Percentiles rank a stretch among this genome's conserved stretches.
These are phyloP conservation scores for Pipistrellus pipistrellus DNA, from an alignment of 2,797 vertebrate species.

Conservation along the genomic window DNA sequence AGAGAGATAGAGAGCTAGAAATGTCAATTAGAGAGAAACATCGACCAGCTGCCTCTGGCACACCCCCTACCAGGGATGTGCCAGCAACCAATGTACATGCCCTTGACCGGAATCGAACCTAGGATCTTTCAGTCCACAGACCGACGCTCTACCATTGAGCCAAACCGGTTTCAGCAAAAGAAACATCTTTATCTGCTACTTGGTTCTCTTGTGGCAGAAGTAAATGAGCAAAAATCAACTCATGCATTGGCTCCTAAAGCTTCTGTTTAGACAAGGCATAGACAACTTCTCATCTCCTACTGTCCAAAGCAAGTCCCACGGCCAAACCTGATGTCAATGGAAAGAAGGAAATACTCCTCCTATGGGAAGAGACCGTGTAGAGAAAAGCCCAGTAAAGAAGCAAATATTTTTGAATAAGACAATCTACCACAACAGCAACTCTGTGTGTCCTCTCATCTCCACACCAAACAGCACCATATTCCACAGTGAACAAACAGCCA, in stretches of 20 bases:
- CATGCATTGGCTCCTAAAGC: background rate
- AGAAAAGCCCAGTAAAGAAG: background rate
- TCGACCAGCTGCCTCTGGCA: no score
- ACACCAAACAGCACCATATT: background rate
- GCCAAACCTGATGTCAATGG: background rate
- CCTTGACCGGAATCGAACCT: no score
- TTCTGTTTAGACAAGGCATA: background rate
- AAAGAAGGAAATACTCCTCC: background rate
- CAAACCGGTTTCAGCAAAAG: background rate
- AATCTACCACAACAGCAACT: background rate
- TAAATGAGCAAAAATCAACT: background rate
- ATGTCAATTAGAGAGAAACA: no score
- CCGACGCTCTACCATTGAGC: no score
- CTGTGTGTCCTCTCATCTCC: background rate
- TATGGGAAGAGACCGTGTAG: background rate
- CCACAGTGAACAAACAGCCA: background rate
- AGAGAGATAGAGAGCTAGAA: no score
- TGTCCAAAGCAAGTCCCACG: background rate
- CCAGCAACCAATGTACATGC: no score
- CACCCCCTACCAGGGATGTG: no score
- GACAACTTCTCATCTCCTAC: background rate
- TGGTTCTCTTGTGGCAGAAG: background rate
- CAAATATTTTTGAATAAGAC: background rate
- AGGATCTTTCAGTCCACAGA: no score
- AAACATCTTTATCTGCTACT: background rate